Evolutionary conservation across 2,888 invertebrate genomes (phyloP), one percentile per base, ranked within the genome.

Genomic region (Coleophora flavipennella): DNA sequence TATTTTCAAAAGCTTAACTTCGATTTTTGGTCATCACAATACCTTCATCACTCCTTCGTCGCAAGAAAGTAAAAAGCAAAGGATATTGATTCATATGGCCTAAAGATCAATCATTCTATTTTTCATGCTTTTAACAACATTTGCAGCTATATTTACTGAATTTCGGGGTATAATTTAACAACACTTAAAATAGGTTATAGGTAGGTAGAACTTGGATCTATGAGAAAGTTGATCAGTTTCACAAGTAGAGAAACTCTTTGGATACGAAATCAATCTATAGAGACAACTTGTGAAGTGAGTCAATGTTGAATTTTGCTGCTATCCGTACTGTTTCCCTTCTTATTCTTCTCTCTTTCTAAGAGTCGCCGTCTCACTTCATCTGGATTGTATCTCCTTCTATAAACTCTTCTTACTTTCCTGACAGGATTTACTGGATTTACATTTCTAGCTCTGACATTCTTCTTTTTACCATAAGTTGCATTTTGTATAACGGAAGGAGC

Each of bases 321-420:
- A 35, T 39, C 45, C 41, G 50, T 50, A 44, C 45, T 33, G 31
- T 60, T 41, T 43, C 54, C 43, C 51, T 66, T 68, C 48, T 59
- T 63, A 59, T 50, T 70, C 36, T 58, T 78, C 35, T 85, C 83
- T 55, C 75, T 67, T 47, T 84, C 83, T 40, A 85, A 55, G 57
- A 85, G 65, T 53, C 85, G 62, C 57, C 72, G 73, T 60, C 85
- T 79, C 6, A 85, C 85, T 67, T 84, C 85, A 1, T 74, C 81
- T n/a, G 85, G 85, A 35, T 85, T 83, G 46, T 85, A 85, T 48
- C 72, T 78, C 50, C 80, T 80, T 47, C 62, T 77, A 41, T 75
- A 85, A 6, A 85, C 78, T 29, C 85, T 67, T 49, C 79, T 65
- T 0, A 80, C 83, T 54, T 81, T 70, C 54, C 79, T 69, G 0